These are phyloP conservation scores for human (Homo sapiens) DNA, from an alignment of 2,113 vertebrate genomes.

Conservation along the genomic window GRCh38 chr3:116913501-116914000, in stretches of 20 bases:
- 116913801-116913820: background rate
- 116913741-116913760: background rate
- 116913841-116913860: background rate
- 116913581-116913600: background rate
- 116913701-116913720: background rate
- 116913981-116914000: background rate
- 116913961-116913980: background rate
- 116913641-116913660: background rate
- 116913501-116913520: background rate
- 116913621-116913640: background rate
- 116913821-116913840: background rate
- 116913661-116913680: background rate
- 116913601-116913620: constrained; percentile 19
- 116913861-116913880: background rate
- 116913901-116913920: background rate
- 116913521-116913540: background rate
- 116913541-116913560: background rate
- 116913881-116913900: background rate
- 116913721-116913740: too few relatives aligned
- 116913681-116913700: background rate
- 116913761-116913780: background rate
- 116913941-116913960: background rate
- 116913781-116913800: background rate
- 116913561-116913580: background rate
- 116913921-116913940: constrained; percentile 16